Base-by-base conservation (phyloP, 2,113 vertebrate species). In the Halcyon senegalensis region DNA sequence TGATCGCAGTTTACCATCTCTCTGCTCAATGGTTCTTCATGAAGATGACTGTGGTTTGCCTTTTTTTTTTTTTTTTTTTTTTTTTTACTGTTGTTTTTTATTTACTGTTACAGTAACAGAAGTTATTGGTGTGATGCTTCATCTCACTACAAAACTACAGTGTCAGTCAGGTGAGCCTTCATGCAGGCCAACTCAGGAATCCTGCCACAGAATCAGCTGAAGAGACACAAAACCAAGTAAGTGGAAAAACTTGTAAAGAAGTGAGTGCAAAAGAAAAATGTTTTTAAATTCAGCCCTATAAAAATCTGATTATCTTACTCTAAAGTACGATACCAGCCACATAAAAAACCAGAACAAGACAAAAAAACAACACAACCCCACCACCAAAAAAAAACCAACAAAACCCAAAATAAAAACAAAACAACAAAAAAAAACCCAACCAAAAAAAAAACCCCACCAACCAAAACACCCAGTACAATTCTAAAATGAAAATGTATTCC, bases 91-190 rank as follows among this genome's bases (percentile, higher is more conserved):
- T 43, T 43, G 6, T 43, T 16, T 44, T 39, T 30, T 41, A 11
- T 31, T 56, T 43, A 43, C 43, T 43, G 41, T 41, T 41, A 41
- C 96, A 85, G 95, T 84, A 97, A 95, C 89, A 87, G 70, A 96
- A 93, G 94, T 84, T 55, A 25, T 62, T 60, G 84, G 64, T 39
- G 37, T 14, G 39, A 75, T 14, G 58, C 85, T 66, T 64, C 37
- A 44, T 48, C 67, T 85, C 60, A 27, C 60, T 89, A 70, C 89
- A 21, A 43, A 75, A 43, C n/a, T 7, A 9, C 46, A 30, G 8
- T 23, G 60, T 25, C 13, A 70, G 77, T 7, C 30, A 64, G 70
- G 66, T 18, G 13, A 27, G 33, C 70, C 51, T 77, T 75, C 13
- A 2, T 15, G 39, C 76, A 50, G 80, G 62, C 82, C 84, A 62